phyloP scores from a whole-genome alignment of 2,797 vertebrate genomes.

The Arctocebus calabarensis region DNA sequence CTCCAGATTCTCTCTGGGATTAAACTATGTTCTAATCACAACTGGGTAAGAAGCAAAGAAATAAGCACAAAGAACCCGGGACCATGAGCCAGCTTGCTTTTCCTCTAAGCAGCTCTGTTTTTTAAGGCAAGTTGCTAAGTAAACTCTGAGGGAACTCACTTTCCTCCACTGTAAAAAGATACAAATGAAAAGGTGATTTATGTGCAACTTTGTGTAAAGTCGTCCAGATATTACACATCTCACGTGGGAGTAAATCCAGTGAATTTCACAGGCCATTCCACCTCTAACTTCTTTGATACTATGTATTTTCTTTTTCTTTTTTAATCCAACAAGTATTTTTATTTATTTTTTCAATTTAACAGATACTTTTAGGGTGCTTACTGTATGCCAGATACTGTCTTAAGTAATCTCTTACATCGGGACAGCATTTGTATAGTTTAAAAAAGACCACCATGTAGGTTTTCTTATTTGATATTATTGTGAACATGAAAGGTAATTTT shows the following conservation, averaged over 20 bases:
- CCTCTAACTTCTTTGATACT: neutral
- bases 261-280: neutral
- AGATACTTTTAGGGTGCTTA: no score
- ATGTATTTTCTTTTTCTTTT: neutral
- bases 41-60: neutral
- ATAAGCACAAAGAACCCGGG: neutral
- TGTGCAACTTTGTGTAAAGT: neutral
- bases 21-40: neutral
- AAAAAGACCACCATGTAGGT: no score
- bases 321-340: no score
- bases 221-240: neutral
- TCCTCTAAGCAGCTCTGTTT: neutral
- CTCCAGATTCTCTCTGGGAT: neutral
- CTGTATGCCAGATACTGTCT: no score
- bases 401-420: no score
- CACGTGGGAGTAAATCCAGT: neutral
- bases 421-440: no score
- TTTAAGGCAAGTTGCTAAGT: neutral
- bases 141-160: no score
- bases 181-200: neutral
- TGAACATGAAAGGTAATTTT: neutral
- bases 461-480: neutral
- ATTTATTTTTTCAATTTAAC: no score
- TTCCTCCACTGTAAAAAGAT: neutral
- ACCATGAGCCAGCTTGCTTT: neutral